These are phyloP conservation scores for Drosophila elegans DNA, from an alignment of 1,140 invertebrate genomes.

Conservation along the genomic window DNA sequence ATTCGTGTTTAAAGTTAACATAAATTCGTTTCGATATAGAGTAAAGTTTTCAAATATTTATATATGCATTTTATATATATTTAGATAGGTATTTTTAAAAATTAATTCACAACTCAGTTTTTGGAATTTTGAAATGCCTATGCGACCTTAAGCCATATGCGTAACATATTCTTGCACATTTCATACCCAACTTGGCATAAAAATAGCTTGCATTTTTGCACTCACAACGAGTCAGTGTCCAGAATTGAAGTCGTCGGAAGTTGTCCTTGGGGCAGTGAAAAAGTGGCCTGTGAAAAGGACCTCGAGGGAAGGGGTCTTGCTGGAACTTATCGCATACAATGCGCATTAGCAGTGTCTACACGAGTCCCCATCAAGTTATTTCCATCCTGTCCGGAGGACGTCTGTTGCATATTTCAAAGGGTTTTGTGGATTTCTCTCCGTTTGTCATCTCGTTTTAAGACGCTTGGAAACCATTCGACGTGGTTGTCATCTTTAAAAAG, in stretches of 20 bases:
- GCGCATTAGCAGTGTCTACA: slow-evolving; percentile 62
- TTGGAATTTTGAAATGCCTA: no score
- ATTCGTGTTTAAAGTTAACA: no score
- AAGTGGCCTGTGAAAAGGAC: neutral
- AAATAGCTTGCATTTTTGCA: neutral
- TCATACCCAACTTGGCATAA: neutral
- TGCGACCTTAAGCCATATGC: no score
- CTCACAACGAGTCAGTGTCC: slow-evolving; percentile 9
- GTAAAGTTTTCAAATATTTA: no score
- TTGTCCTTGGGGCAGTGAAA: neutral
- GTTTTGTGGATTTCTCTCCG: neutral
- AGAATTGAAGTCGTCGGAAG: slow-evolving; percentile 33
- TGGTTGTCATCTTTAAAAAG: neutral
- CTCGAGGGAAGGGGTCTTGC: neutral
- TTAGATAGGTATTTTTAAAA: no score
- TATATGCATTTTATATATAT: no score
- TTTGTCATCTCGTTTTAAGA: slow-evolving; percentile 2
- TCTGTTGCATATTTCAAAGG: slow-evolving; percentile 51
- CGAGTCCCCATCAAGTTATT: slow-evolving; percentile 54
- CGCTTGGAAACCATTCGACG: neutral
- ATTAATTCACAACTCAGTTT: no score
- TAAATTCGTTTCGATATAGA: no score
- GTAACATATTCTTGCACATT: neutral
- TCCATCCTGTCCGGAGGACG: slow-evolving; percentile 31
- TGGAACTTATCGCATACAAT: slow-evolving; percentile 61